Percentiles rank a stretch among this genome's conserved stretches.
Evolutionary conservation across 1,140 invertebrate genomes (phyloP).

Genomic region (Metopolophium dirhodum): DNA sequence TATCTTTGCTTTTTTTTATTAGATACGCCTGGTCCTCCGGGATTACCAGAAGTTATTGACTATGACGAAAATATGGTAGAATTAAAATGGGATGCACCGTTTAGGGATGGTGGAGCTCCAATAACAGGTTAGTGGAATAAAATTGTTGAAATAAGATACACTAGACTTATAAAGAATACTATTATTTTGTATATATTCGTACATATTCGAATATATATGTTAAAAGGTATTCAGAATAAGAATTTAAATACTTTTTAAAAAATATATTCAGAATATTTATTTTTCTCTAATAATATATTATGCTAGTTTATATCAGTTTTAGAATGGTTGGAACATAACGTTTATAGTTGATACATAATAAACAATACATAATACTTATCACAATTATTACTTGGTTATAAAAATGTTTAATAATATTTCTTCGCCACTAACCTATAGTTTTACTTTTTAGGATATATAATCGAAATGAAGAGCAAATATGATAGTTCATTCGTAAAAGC

Average conservation of each 20-base stretch:
- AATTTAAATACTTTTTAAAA: too few species aligned
- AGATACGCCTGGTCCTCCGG: slow-evolving; percentile 87
- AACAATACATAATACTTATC: too few species aligned
- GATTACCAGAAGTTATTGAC: slow-evolving; percentile 89
- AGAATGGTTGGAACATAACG: too few species aligned
- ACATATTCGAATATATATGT: too few species aligned
- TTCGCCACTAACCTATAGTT: not conserved
- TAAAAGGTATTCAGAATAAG: too few species aligned
- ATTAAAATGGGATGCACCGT: slow-evolving; percentile 94
- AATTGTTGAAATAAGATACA: not conserved
- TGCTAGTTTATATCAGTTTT: too few species aligned
- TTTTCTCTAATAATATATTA: too few species aligned
- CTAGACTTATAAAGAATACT: not conserved
- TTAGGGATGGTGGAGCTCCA: slow-evolving; percentile 93
- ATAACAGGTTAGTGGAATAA: slow-evolving; percentile 70
- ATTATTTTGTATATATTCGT: not conserved
- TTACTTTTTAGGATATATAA: slow-evolving; percentile 77
- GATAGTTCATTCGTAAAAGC: slow-evolving; percentile 72
- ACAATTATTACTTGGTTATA: not conserved
- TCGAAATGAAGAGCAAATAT: slow-evolving; percentile 84
- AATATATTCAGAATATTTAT: too few species aligned
- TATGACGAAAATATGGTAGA: slow-evolving; percentile 92
- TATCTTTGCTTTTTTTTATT: not conserved
- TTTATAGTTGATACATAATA: too few species aligned
- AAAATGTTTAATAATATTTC: not conserved